phyloP scores from a whole-genome alignment of 2,888 invertebrate species.

The Neoaliturus tenellus region DNA sequence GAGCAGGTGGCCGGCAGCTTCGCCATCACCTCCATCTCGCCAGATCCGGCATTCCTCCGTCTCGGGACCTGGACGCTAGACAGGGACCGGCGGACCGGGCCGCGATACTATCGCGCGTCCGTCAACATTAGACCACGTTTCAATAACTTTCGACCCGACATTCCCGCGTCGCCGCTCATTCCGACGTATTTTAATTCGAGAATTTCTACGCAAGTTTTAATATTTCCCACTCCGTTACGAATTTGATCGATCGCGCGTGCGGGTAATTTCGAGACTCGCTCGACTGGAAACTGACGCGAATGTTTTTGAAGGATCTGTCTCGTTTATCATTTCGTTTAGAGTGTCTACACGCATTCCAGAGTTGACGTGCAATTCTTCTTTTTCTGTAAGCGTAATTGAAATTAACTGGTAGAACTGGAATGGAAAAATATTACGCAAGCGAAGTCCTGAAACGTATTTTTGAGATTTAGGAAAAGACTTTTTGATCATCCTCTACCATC shows the following conservation, averaged over 20 bases:
- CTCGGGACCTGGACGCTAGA: conserved; percentile 1
- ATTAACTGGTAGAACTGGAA: neutral
- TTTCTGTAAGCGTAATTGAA: neutral
- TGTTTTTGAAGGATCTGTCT: neutral
- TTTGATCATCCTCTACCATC: too few species aligned
- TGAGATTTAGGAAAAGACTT: too few species aligned
- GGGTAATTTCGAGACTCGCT: neutral
- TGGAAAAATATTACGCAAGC: neutral
- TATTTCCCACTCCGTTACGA: conserved; percentile 1
- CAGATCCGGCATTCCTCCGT: conserved; percentile 30
- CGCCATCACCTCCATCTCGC: neutral
- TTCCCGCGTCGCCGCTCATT: neutral
- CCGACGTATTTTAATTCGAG: neutral
- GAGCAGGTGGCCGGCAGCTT: neutral
- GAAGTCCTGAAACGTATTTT: too few species aligned
- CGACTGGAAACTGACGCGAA: neutral
- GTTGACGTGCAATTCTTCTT: neutral
- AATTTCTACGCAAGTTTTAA: neutral
- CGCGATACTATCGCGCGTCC: conserved; percentile 35
- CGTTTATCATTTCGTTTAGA: conserved; percentile 3
- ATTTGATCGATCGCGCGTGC: conserved; percentile 6
- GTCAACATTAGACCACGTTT: conserved; percentile 39
- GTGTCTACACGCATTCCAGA: neutral
- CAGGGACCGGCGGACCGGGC: conserved; percentile 26
- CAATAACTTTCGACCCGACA: neutral